phyloP scores from a whole-genome alignment of 2,888 invertebrate species.

The Volucella inflata region DNA sequence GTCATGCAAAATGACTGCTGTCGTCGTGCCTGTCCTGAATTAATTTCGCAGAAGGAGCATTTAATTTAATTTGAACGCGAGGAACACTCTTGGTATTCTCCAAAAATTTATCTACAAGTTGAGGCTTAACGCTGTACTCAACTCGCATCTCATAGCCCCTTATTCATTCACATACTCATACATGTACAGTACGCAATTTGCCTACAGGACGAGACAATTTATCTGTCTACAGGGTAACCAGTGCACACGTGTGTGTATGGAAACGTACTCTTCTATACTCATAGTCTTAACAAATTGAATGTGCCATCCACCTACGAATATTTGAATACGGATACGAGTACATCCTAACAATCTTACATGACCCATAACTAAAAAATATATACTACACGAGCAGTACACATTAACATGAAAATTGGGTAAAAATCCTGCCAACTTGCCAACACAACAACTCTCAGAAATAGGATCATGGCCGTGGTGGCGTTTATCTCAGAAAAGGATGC shows the following conservation, averaged over 20 bases:
- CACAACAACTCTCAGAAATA: neutral
- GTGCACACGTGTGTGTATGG: neutral
- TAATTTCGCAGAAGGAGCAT: conserved; percentile 48
- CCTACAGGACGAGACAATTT: conserved; percentile 15
- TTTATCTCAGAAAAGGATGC: neutral
- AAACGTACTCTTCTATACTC: no score
- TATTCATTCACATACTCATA: no score
- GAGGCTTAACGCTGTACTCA: neutral
- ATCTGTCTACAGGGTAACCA: conserved; percentile 15
- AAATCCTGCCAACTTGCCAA: neutral
- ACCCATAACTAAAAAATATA: neutral
- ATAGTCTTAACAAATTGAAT: conserved; percentile 10
- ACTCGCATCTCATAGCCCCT: neutral
- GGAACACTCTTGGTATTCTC: neutral
- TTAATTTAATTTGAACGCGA: conserved; percentile 49
- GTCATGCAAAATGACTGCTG: neutral
- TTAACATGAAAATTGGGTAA: no score
- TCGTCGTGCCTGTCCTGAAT: conserved; percentile 12
- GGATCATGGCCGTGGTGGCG: neutral
- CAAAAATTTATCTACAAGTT: conserved; percentile 16
- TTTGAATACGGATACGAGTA: neutral
- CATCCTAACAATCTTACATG: neutral
- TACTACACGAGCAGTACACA: neutral
- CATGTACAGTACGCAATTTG: no score
- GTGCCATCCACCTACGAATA: neutral